A percentile compares a stretch with the other conserved stretches of the same genome.
Conservation (phyloP, 2,113 vertebrate species). For the Xyliphius kryptos region DNA sequence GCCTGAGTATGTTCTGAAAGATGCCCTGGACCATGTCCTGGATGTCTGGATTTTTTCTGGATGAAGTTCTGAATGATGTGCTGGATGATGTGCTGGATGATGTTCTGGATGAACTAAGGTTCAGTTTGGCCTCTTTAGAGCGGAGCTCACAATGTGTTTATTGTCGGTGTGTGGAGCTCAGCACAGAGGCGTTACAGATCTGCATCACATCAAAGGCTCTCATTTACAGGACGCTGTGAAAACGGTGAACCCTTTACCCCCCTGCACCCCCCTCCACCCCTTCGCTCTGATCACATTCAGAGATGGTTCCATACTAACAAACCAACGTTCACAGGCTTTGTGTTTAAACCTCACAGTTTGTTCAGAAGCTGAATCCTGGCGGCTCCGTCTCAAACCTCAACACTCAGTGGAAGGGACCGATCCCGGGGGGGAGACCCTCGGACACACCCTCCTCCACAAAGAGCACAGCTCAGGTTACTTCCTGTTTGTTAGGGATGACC, state of each 20-base stretch:
- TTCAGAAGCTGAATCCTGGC: too few species aligned
- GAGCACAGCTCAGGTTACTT: conserved; percentile 27
- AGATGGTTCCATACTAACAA: too few species aligned
- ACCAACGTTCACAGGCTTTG: too few species aligned
- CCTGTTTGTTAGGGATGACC: conserved; percentile 20
- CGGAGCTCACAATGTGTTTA: neutral
- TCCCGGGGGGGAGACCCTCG: conserved; percentile 2
- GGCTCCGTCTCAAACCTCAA: neutral
- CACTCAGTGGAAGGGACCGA: neutral
- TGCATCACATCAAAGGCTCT: neutral
- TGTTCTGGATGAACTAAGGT: neutral
- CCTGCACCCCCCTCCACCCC: neutral
- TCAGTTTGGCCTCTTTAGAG: too few species aligned
- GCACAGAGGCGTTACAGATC: neutral
- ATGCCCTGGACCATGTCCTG: too few species aligned
- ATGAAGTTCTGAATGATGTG: too few species aligned
- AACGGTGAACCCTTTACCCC: conserved; percentile 4
- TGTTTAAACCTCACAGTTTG: too few species aligned
- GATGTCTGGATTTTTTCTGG: too few species aligned
- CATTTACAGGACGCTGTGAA: conserved; percentile 16
- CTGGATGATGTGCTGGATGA: too few species aligned
- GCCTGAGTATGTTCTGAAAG: too few species aligned
- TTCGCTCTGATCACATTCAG: too few species aligned
- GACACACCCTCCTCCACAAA: conserved; percentile 9
- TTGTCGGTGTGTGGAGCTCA: neutral